These are phyloP conservation scores for Dasypus novemcinctus DNA, from an alignment of 2,113 vertebrate genomes.

Conservation along the genomic window DNA sequence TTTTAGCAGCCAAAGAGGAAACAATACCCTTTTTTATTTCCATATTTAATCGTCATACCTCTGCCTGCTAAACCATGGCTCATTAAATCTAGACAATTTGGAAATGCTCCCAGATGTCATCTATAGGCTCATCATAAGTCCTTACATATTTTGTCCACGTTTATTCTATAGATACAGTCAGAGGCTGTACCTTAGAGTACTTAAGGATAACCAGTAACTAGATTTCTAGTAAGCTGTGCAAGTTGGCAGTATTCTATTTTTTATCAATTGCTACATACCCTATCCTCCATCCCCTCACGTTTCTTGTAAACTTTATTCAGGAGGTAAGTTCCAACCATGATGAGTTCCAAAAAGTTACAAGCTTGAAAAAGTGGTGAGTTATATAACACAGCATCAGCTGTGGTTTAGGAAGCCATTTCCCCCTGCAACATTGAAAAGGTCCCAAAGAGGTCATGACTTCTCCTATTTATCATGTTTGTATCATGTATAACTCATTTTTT, in stretches of 20 bases:
- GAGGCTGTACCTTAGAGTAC: background rate
- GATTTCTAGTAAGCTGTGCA: background rate
- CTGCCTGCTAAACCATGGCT: background rate
- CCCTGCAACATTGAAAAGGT: background rate
- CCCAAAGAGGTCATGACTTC: background rate
- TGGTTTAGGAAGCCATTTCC: accelerated
- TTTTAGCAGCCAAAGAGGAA: background rate
- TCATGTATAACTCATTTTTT: too few species aligned
- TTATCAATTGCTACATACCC: background rate
- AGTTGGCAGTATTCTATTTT: background rate
- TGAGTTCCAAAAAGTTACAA: background rate
- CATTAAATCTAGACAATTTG: background rate
- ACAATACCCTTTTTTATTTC: background rate
- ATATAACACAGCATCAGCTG: background rate
- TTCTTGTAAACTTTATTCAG: background rate
- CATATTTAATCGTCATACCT: background rate
- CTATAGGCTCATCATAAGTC: background rate
- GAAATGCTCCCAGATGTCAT: background rate
- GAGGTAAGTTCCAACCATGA: background rate
- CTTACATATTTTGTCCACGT: background rate
- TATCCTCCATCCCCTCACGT: background rate
- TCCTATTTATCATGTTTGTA: too few species aligned
- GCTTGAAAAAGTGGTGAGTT: accelerated
- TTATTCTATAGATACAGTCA: background rate
- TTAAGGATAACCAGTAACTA: background rate